Evolutionary conservation across 2,888 invertebrate genomes (phyloP).

Genomic region (Euplagia quadripunctaria): DNA sequence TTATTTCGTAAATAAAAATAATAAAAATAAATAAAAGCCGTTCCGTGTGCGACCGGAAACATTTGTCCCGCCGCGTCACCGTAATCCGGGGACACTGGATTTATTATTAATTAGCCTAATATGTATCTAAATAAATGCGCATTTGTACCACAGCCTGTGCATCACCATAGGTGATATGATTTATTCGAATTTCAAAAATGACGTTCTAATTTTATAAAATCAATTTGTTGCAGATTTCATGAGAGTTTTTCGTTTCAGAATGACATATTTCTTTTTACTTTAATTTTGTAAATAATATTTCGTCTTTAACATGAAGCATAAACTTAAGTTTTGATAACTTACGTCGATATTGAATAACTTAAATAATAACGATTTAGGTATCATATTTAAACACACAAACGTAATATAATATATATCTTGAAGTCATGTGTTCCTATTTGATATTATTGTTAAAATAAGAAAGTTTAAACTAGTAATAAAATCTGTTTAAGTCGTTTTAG

Average conservation of each 20-base stretch:
- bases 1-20: conserved; percentile 85
- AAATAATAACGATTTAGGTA: too few species aligned
- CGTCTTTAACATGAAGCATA: too few species aligned
- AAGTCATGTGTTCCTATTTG: too few species aligned
- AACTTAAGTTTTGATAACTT: too few species aligned
- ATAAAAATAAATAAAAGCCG: conserved; percentile 83
- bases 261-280: neutral
- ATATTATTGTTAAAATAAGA: too few species aligned
- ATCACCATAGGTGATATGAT: conserved; percentile 21
- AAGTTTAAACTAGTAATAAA: too few species aligned
- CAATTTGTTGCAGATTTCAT: neutral
- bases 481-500: too few species aligned
- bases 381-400: too few species aligned
- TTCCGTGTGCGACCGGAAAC: conserved; percentile 80
- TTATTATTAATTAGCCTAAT: conserved; percentile 85
- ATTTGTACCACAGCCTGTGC: conserved; percentile 57
- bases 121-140: conserved; percentile 62
- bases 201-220: conserved; percentile 22
- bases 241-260: neutral
- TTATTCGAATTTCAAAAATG: conserved; percentile 23
- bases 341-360: too few species aligned
- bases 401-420: too few species aligned
- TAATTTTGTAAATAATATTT: neutral
- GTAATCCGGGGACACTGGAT: conserved; percentile 82
- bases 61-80: conserved; percentile 83